Base-by-base conservation (phyloP, 2,888 invertebrate genomes). In the Lithosia quadra region DNA sequence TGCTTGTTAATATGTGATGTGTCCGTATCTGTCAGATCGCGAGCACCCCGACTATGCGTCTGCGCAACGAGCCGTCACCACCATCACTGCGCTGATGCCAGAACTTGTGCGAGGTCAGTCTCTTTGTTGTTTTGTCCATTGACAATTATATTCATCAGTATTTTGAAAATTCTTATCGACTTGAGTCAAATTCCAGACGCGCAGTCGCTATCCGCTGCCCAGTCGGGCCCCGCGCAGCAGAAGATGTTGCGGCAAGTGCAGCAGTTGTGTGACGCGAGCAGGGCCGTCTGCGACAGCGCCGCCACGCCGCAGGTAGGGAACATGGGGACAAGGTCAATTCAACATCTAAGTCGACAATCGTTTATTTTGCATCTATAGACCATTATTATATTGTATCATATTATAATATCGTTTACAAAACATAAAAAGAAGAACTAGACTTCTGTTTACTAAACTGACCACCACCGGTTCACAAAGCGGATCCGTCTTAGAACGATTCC, bases 41-140 rank as follows among this genome's bases (percentile, higher is more conserved):
- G 72, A 74, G 62, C 68, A 73, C 28, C 75, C 74, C 7, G 79
- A 80, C 71, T 80, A 76, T 64, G 73, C 69, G 21, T 63, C 76
- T 0, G 79, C 78, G 2, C 70, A 76, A 34, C 70, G 72, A 7
- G 78, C 79, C 5, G 61, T 79, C 55, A 61, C 53, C 8, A 73
- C 68, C 36, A 74, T 79, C 43, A 68, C 63, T 4, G 73, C 72
- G 60, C 65, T 80, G 49, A 65, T 78, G 68, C 78, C 79, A 13
- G 56, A 69, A 66, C 53, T 79, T 28, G 76, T 76, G 0, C 63
- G 75, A 70, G 79, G 79, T 79, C 5, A 22, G 68, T 39, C 3
- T 43, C 15, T 0, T 21, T 15, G 18, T 2, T 8, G 13, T 28
- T 15, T 10, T 57, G 11, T 28, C 11, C 4, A 22, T 13, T 22